Base-by-base conservation (phyloP, 2,113 vertebrate species). In the Mormoops blainvillei region DNA sequence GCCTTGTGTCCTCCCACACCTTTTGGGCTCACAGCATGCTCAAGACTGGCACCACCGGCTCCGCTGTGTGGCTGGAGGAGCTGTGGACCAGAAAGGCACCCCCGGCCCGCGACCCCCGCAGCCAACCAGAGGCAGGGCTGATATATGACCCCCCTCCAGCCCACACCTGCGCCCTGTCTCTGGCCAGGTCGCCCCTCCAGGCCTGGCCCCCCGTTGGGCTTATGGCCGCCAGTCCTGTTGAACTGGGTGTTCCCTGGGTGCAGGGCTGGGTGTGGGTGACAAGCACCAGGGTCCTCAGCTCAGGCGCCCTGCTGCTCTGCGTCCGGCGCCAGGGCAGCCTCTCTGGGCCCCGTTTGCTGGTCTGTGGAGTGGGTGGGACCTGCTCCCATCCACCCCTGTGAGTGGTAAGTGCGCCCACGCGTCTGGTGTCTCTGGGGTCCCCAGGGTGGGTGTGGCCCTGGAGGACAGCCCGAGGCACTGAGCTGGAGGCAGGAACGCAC, bases 381-480 rank as follows among this genome's bases (percentile, higher is more conserved):
- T 12, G 18, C 12, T 13, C 16, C 7, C 0, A 0, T 31, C 68
- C 4, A 4, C 4, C 26, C 19, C 16, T 52, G 76, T 22, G 36
- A 0, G 22, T 16, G 14, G 80, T 20, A 0, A 14, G 24, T 1
- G 68, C 33, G 20, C 28, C 31, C 12, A 14, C 18, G 18, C n/a
- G 15, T 50, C 7, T 14, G 43, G 56, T 28, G n/a, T 1, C 0
- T 11, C 38, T 14, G 43, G 76, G n/a, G 24, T 20, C 28, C 77
- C 77, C 0, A 0, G 7, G 36, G 10, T 0, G 7, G 43, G 3
- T 7, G 18, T 41, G 26, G 5, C 41, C 1, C 0, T 19, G 26
- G 6, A 20, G n/a, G n/a, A 36, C 10, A 1, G 33, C 7, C 58
- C 10, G 56, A 61, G 28, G 31, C 0, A 11, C 70, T 41, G 26